Evolutionary conservation across 1,140 invertebrate species (phyloP).

Genomic region (Drosophila yakuba): DNA sequence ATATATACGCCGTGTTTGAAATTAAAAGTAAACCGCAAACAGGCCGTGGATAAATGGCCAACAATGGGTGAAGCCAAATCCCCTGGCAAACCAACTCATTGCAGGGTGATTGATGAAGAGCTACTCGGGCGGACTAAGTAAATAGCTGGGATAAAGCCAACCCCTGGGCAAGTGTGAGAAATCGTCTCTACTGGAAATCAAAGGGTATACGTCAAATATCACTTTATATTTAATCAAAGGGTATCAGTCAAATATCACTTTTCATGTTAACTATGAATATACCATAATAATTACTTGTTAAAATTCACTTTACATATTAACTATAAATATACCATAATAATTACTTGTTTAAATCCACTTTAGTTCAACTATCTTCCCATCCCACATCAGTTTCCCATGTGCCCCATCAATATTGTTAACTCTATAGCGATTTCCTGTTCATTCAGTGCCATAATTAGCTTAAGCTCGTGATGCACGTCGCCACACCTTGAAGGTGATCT

Average conservation of each 20-base stretch:
- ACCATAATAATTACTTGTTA: too few relatives aligned
- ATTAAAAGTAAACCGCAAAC: constrained; percentile 73
- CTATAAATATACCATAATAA: too few relatives aligned
- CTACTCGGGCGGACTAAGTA: constrained; percentile 12
- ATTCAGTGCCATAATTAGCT: constrained; percentile 45
- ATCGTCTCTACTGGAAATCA: not conserved
- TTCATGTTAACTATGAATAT: too few relatives aligned
- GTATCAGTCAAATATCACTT: too few relatives aligned
- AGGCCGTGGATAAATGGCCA: constrained; percentile 64
- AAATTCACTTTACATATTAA: too few relatives aligned
- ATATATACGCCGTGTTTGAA: constrained; percentile 50
- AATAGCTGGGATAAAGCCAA: constrained; percentile 16
- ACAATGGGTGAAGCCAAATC: constrained; percentile 39
- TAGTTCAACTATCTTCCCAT: not conserved
- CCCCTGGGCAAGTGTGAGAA: constrained; percentile 12
- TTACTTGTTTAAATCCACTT: too few relatives aligned
- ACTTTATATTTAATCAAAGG: not conserved
- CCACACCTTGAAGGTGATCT: constrained; percentile 54
- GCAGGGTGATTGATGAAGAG: constrained; percentile 63
- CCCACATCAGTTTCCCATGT: constrained; percentile 1
- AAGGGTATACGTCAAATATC: not conserved
- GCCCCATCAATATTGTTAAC: constrained; percentile 17
- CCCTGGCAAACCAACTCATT: constrained; percentile 1
- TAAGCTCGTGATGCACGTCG: constrained; percentile 36
- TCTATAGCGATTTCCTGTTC: constrained; percentile 6